These are phyloP conservation scores for Azorinus chamasolen DNA, from an alignment of 2,888 invertebrate genomes.

Conservation along the genomic window DNA sequence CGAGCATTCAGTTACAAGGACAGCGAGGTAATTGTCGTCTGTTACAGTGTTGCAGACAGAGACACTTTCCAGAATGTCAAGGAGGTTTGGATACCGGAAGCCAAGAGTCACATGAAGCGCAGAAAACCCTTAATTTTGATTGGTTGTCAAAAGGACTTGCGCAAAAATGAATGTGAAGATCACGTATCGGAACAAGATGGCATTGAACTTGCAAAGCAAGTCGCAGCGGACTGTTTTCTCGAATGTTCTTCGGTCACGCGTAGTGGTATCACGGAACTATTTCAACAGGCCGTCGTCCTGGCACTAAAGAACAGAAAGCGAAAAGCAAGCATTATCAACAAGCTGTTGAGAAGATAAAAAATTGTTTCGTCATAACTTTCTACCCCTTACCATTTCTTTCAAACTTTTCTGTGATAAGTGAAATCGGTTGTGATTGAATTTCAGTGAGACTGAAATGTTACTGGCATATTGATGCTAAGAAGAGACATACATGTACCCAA, in stretches of 20 bases:
- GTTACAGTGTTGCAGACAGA: constrained; percentile 73
- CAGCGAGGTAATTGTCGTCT: constrained; percentile 74
- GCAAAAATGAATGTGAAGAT: constrained; percentile 22
- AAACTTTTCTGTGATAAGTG: no score
- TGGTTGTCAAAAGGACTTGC: constrained; percentile 73
- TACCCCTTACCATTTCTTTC: no score
- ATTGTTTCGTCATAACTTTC: not conserved
- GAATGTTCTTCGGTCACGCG: constrained; percentile 71
- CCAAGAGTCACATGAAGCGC: constrained; percentile 66
- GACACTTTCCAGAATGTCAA: constrained; percentile 70
- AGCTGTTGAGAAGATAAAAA: constrained; percentile 58
- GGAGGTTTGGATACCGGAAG: constrained; percentile 75
- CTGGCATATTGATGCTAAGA: no score
- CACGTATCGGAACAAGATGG: constrained; percentile 67
- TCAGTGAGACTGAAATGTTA: no score
- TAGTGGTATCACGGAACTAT: constrained; percentile 69
- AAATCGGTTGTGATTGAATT: no score
- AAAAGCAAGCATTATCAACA: constrained; percentile 63
- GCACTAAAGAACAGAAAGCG: constrained; percentile 68
- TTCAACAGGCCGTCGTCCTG: constrained; percentile 69
- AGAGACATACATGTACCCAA: no score
- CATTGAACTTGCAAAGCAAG: constrained; percentile 61
- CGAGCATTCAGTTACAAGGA: constrained; percentile 76
- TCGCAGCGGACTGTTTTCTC: constrained; percentile 72
- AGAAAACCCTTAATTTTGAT: constrained; percentile 71